Evolutionary conservation across 2,888 invertebrate genomes (phyloP).

Genomic region (Galerucella pusilla): DNA sequence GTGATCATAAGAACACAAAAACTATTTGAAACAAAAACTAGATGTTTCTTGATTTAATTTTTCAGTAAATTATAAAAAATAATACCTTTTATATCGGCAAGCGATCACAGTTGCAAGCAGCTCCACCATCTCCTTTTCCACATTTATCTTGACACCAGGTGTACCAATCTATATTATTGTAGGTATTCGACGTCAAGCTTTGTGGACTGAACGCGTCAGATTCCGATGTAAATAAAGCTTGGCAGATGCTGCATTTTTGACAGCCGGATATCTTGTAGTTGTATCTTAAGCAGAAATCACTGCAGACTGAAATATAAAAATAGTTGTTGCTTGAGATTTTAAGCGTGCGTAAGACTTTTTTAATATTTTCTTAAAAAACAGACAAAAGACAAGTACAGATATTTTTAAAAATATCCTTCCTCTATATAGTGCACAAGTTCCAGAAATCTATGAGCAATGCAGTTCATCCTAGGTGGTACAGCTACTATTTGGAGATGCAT

Average conservation of each 20-base stretch:
- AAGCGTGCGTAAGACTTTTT: no score
- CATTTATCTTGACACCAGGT: slow-evolving; percentile 76
- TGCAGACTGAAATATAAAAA: slow-evolving; percentile 62
- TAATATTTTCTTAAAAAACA: no score
- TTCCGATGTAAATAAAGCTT: slow-evolving; percentile 37
- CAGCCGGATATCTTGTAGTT: slow-evolving; percentile 61
- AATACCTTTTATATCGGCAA: slow-evolving; percentile 66
- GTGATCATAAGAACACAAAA: no score
- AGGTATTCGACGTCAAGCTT: slow-evolving; percentile 26
- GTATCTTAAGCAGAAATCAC: slow-evolving; percentile 66
- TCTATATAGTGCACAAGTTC: no score
- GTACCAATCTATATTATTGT: slow-evolving; percentile 67
- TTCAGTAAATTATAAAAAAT: neutral
- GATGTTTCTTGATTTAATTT: neutral
- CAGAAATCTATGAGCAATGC: no score
- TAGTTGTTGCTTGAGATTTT: no score
- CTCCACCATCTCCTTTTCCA: slow-evolving; percentile 77
- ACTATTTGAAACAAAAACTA: neutral
- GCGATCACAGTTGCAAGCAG: slow-evolving; percentile 80
- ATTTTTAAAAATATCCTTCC: no score
- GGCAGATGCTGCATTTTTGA: slow-evolving; percentile 66
- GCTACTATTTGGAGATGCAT: no score
- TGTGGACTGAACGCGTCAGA: neutral
- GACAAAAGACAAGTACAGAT: no score
- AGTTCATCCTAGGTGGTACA: no score